A percentile compares a stretch with the other conserved stretches of the same genome.
These are phyloP conservation scores for Barypeithes pellucidus DNA, from an alignment of 2,888 invertebrate genomes.

Conservation along the genomic window DNA sequence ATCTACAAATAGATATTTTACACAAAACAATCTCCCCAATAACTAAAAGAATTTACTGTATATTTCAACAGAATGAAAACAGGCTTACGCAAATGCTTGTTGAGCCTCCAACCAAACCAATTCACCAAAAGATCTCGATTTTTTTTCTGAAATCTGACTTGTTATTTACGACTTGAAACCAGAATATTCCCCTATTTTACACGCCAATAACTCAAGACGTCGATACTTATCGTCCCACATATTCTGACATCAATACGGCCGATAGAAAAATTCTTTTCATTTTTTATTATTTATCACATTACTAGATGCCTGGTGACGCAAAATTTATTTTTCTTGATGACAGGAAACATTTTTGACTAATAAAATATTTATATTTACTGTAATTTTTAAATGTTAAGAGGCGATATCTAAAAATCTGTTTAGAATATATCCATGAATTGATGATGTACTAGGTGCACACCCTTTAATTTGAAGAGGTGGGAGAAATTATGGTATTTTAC, in stretches of 20 bases:
- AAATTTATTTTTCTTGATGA: no score
- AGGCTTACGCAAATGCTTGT: background rate
- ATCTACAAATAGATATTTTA: no score
- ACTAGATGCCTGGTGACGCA: background rate
- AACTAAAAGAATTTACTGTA: no score
- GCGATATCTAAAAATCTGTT: no score
- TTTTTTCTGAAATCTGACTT: constrained; percentile 32
- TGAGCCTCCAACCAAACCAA: constrained; percentile 6
- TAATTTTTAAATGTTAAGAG: no score
- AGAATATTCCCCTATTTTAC: constrained; percentile 46
- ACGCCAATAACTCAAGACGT: constrained; percentile 47
- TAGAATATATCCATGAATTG: no score
- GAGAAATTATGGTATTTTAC: no score
- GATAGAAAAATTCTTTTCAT: constrained; percentile 16
- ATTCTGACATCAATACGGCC: constrained; percentile 21
- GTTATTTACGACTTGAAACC: constrained; percentile 40
- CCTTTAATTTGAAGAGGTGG: no score
- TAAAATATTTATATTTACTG: no score
- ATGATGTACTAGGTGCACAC: no score
- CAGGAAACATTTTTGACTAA: no score
- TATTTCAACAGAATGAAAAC: background rate
- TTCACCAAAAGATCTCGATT: constrained; percentile 12
- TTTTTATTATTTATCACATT: constrained; percentile 2
- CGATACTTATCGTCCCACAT: constrained; percentile 38
- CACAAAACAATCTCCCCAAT: no score